These are phyloP conservation scores for Leucoraja erinaceus DNA, from an alignment of 2,113 vertebrate species.

Conservation along the genomic window DNA sequence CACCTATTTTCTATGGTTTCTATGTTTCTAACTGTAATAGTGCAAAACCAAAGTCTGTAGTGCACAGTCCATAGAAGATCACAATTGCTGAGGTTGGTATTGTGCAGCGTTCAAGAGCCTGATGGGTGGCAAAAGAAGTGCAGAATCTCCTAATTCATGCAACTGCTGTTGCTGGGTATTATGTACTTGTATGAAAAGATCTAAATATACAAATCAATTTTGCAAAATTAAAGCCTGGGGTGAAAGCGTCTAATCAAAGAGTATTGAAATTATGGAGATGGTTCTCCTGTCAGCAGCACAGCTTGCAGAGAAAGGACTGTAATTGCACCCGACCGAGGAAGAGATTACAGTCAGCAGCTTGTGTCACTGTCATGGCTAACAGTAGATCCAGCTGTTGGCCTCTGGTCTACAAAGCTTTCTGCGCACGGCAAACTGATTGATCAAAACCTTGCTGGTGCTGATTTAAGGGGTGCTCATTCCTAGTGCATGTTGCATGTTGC, in stretches of 20 bases:
- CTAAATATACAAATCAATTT: conserved; percentile 14
- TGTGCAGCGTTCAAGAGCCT: no score
- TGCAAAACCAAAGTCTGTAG: no score
- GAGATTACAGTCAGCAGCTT: conserved; percentile 15
- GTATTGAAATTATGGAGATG: background rate
- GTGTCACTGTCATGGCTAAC: background rate
- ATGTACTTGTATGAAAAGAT: background rate
- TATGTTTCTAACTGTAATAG: no score
- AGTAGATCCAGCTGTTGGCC: conserved; percentile 38
- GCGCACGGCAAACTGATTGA: background rate
- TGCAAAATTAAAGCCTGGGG: conserved; percentile 10
- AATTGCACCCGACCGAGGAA: conserved; percentile 1
- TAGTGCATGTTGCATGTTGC: background rate
- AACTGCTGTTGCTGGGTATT: background rate
- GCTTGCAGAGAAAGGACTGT: conserved; percentile 21
- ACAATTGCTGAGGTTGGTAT: no score
- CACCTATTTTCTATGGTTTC: no score
- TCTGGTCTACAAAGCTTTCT: conserved; percentile 34
- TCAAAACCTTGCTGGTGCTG: conserved; percentile 36
- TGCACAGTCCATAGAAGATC: no score
- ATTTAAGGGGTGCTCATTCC: conserved; percentile 2
- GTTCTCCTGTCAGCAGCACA: background rate
- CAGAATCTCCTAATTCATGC: background rate
- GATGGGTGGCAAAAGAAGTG: background rate
- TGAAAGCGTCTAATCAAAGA: conserved; percentile 19